Conservation (phyloP, 2,113 vertebrate genomes). For the Platysternon megacephalum region DNA sequence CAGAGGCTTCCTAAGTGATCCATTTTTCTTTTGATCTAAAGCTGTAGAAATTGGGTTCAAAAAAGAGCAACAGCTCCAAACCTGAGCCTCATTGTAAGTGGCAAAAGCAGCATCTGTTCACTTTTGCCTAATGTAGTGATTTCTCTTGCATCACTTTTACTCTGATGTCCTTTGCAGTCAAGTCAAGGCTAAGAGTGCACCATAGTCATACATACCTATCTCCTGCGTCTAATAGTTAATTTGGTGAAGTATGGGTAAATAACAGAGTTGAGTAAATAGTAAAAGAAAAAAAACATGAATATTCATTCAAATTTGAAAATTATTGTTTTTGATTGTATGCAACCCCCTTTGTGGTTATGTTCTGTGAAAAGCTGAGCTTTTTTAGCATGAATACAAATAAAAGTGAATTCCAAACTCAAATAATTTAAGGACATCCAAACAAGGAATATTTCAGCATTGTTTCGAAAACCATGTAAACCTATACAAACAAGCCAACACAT, state of each 20-base stretch:
- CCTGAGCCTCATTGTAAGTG: not conserved
- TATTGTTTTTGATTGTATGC: not conserved
- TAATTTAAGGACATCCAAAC: not conserved
- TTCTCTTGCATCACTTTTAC: not conserved
- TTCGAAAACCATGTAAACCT: not conserved
- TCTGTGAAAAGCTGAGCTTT: not conserved
- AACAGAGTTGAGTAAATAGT: not conserved
- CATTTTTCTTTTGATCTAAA: not conserved
- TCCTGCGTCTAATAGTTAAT: not conserved
- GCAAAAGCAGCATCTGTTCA: not conserved
- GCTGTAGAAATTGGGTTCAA: not conserved
- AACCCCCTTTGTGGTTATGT: not conserved
- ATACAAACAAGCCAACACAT: not conserved
- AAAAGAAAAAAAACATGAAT: not conserved
- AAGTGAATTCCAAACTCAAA: not conserved
- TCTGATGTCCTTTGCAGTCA: not conserved
- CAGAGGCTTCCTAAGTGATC: not conserved
- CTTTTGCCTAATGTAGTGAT: not conserved
- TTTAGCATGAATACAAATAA: not conserved
- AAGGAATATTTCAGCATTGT: not conserved
- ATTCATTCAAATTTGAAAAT: not conserved
- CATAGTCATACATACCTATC: fast-evolving
- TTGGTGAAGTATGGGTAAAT: not conserved
- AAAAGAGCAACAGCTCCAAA: not conserved
- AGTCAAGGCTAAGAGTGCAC: not conserved